Evolutionary conservation across 2,797 vertebrate genomes (phyloP), one percentile per base, ranked within the genome.

Genomic region (Poliocrania exsul): DNA sequence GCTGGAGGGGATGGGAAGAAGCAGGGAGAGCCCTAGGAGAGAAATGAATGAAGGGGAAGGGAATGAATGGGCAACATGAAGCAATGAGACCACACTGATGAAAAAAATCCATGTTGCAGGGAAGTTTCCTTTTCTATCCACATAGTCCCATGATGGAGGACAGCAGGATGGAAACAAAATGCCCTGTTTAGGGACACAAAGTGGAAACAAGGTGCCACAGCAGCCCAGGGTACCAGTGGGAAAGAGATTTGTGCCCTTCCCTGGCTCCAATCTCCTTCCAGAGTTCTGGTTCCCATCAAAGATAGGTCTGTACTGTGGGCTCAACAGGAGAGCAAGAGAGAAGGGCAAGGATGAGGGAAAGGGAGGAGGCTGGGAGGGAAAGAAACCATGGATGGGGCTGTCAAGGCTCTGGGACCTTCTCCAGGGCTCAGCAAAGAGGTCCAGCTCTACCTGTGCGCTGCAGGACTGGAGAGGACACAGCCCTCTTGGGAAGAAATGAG

Each of bases 141-240:
- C 20, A 1, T 3, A 8, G 31, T 18, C 21, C 10, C 3, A 2
- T 7, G 31, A 13, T 1, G 1, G 40, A 42, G 8, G 53, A 50
- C 2, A 2, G 31, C 1, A 0, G 44, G 21, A 49, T 40, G 79
- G 73, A 65, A 65, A 60, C 9, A 46, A 6, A 6, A 47, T 4
- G 18, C 25, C 35, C 72, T 9, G 5, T 13, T 21, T 25, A 0
- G 0, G n/a, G 6, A 35, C 25, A 11, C 2, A 6, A 71, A 44
- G 11, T 5, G 26, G 31, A 58, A n/a, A 21, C 20, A 15, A 50
- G 35, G 35, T 50, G 35, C 35, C 47, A 29, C 29, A 12, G 5
- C 47, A 79, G 73, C 35, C 18, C 16, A 28, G 25, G 25, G 23
- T 38, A 46, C 11, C 16, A 37, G 46, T 38, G 29, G 17, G 40